These are phyloP conservation scores for Selene dorsalis DNA, from an alignment of 2,797 vertebrate genomes.

Conservation along the genomic window DNA sequence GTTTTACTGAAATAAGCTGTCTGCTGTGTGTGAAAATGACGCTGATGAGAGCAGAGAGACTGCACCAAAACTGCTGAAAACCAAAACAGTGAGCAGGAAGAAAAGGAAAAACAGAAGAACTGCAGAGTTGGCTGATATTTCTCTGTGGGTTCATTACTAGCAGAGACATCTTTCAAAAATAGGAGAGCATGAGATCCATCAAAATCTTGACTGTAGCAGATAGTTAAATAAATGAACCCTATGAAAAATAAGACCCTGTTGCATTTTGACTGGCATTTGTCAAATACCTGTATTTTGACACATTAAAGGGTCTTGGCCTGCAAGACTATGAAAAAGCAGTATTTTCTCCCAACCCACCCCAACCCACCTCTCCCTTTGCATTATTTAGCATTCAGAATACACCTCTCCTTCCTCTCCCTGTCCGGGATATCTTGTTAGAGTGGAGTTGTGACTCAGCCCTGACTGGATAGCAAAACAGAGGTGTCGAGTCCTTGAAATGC, in stretches of 20 bases:
- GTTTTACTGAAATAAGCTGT: background rate
- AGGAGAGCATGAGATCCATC: background rate
- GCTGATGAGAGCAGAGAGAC: background rate
- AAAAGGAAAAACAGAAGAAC: background rate
- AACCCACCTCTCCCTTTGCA: conserved; percentile 15
- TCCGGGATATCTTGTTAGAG: conserved; percentile 56
- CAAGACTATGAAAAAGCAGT: conserved; percentile 27
- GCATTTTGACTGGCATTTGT: conserved; percentile 18
- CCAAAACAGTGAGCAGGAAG: background rate
- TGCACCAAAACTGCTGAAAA: background rate
- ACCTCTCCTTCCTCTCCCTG: conserved; percentile 24
- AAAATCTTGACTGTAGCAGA: background rate
- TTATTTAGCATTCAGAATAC: conserved; percentile 59
- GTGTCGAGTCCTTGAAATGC: conserved; percentile 68
- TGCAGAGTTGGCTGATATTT: background rate
- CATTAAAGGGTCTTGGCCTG: background rate
- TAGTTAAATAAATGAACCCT: background rate
- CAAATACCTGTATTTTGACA: conserved; percentile 10
- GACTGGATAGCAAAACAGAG: conserved; percentile 53
- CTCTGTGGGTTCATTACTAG: background rate
- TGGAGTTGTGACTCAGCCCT: conserved; percentile 60
- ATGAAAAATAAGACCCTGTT: background rate
- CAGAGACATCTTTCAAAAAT: background rate
- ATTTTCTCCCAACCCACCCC: conserved; percentile 4
- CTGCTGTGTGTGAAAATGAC: background rate